Evolutionary conservation across 2,797 vertebrate species (phyloP).

Genomic region (Stomatorhinus walkeri): DNA sequence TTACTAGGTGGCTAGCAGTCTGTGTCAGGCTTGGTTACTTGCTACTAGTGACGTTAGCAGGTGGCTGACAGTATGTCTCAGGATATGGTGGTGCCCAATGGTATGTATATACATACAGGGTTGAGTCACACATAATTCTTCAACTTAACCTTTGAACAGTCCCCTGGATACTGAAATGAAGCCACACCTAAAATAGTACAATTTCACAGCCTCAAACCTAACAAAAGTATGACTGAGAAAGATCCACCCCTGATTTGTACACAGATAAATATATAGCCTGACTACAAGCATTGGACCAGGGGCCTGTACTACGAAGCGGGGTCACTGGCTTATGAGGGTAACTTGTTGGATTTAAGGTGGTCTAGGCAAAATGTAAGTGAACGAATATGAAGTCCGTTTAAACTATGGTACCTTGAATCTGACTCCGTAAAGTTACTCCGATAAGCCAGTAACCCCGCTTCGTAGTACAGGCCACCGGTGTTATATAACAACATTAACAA

Average conservation of each 20-base stretch:
- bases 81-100: not conserved
- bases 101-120: not conserved
- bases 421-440: too few species aligned
- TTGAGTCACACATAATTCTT: not conserved
- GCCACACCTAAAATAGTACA: not conserved
- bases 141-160: not conserved
- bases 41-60: not conserved
- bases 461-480: not conserved
- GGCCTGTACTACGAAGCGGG: too few species aligned
- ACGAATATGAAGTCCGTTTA: too few species aligned
- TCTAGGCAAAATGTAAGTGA: too few species aligned
- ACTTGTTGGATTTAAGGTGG: too few species aligned
- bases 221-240: not conserved
- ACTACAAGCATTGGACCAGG: not conserved
- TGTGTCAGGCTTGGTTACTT: not conserved
- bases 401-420: too few species aligned
- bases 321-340: too few species aligned
- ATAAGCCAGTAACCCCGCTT: too few species aligned
- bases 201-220: not conserved
- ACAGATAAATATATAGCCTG: not conserved
- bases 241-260: not conserved
- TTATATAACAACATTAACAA: not conserved
- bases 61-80: not conserved
- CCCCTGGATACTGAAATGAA: not conserved
- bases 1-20: not conserved